Percentiles rank a stretch among this genome's conserved stretches.
Conservation (phyloP, 1,140 invertebrate species). For the Phthorimaea operculella region DNA sequence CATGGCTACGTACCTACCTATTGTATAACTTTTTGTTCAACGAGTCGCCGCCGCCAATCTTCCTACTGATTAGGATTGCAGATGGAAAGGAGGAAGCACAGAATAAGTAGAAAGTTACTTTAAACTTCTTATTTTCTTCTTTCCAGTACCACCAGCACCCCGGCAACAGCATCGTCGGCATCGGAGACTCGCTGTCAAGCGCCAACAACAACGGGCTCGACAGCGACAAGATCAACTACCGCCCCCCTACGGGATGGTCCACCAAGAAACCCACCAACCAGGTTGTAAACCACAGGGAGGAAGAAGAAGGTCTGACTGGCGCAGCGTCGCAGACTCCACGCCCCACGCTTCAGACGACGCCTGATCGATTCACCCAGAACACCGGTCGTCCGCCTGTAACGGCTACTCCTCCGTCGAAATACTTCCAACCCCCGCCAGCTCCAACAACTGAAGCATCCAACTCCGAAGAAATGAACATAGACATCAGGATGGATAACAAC, state of each 20-base stretch:
- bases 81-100: too few relatives aligned
- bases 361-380: slow-evolving; percentile 12
- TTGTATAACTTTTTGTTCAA: too few relatives aligned
- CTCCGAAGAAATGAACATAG: slow-evolving; percentile 27
- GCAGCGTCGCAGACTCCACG: slow-evolving; percentile 23
- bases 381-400: slow-evolving; percentile 13
- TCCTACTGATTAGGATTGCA: too few relatives aligned
- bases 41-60: too few relatives aligned
- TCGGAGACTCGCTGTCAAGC: slow-evolving; percentile 38
- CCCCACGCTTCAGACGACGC: slow-evolving; percentile 24
- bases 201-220: slow-evolving; percentile 45
- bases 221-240: slow-evolving; percentile 39
- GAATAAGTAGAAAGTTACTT: too few relatives aligned
- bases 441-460: slow-evolving; percentile 24
- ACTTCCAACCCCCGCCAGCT: slow-evolving; percentile 17
- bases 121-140: too few relatives aligned
- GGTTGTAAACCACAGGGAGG: not conserved
- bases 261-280: slow-evolving; percentile 19
- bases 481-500: slow-evolving; percentile 23
- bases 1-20: too few relatives aligned
- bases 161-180: slow-evolving; percentile 54
- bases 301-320: slow-evolving; percentile 19
- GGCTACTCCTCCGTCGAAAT: slow-evolving; percentile 20
- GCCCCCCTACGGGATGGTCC: slow-evolving; percentile 42
- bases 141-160: slow-evolving; percentile 49